Conservation (phyloP, 2,888 invertebrate species). For the Drosophila subquinaria region DNA sequence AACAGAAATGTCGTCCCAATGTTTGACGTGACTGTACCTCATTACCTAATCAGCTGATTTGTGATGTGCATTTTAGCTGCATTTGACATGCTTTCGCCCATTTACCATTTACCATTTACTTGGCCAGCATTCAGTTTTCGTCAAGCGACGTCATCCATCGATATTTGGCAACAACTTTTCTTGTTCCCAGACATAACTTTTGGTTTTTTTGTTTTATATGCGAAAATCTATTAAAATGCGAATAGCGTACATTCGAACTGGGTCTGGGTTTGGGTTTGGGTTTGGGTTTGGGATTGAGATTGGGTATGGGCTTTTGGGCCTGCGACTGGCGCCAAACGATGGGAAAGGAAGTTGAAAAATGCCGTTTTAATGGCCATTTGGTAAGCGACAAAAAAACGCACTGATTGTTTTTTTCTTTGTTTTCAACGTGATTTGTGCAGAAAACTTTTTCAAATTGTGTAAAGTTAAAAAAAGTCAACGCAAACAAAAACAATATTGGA, state of each 20-base stretch:
- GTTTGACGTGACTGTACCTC: slow-evolving; percentile 69
- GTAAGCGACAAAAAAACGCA: slow-evolving; percentile 35
- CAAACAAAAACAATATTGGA: slow-evolving; percentile 6
- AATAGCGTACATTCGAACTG: slow-evolving; percentile 39
- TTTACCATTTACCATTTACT: slow-evolving; percentile 32
- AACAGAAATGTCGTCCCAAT: slow-evolving; percentile 27
- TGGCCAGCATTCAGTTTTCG: slow-evolving; percentile 19
- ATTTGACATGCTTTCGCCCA: slow-evolving; percentile 52
- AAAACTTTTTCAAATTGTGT: slow-evolving; percentile 37
- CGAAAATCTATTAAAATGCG: slow-evolving; percentile 65
- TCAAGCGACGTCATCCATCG: slow-evolving; percentile 21
- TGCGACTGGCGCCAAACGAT: slow-evolving; percentile 35
- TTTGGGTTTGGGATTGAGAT: slow-evolving; percentile 21
- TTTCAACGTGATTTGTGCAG: slow-evolving; percentile 31
- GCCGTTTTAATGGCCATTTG: slow-evolving; percentile 57
- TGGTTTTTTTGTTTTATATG: slow-evolving; percentile 16
- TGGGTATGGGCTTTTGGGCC: slow-evolving; percentile 26
- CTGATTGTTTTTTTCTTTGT: slow-evolving; percentile 30
- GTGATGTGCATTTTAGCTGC: slow-evolving; percentile 42
- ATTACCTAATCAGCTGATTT: slow-evolving; percentile 65
- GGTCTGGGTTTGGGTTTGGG: slow-evolving; percentile 28
- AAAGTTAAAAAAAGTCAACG: slow-evolving; percentile 23
- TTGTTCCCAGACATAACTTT: slow-evolving; percentile 65
- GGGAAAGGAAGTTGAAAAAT: slow-evolving; percentile 73
- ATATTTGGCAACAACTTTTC: slow-evolving; percentile 43